A percentile compares a stretch with the other conserved stretches of the same genome.
phyloP scores from a whole-genome alignment of 1,140 invertebrate species.

The Andrena cerasifolii region DNA sequence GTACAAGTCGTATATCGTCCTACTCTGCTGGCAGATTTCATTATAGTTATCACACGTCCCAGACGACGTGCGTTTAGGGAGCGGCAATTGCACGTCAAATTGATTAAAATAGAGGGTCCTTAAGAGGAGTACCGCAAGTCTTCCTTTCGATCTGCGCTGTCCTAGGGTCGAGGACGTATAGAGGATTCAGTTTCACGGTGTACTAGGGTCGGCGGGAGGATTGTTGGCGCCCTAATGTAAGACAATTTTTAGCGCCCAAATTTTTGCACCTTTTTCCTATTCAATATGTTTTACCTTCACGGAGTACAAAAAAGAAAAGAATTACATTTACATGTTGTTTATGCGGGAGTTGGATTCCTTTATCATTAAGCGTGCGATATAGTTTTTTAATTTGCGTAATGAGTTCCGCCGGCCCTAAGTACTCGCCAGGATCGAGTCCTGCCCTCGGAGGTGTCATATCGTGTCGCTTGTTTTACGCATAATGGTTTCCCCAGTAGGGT shows the following conservation, averaged over 20 bases:
- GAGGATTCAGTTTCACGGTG: slow-evolving; percentile 10
- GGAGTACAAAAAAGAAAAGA: too few relatives aligned
- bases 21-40: slow-evolving; percentile 48
- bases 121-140: slow-evolving; percentile 50
- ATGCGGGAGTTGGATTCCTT: too few relatives aligned
- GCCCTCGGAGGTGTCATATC: background rate
- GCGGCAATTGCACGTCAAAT: background rate
- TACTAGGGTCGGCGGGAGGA: too few relatives aligned
- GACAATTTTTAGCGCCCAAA: too few relatives aligned
- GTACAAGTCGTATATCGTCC: slow-evolving; percentile 38
- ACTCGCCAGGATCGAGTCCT: background rate
- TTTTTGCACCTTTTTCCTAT: too few relatives aligned
- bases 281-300: too few relatives aligned
- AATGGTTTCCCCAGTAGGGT: slow-evolving; percentile 20
- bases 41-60: slow-evolving; percentile 20
- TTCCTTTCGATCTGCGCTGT: slow-evolving; percentile 54
- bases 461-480: slow-evolving; percentile 7
- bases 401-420: too few relatives aligned
- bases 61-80: background rate
- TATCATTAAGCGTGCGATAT: too few relatives aligned
- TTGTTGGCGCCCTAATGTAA: too few relatives aligned
- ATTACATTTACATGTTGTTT: too few relatives aligned
- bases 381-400: too few relatives aligned
- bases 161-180: slow-evolving; percentile 4
- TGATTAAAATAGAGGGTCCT: slow-evolving; percentile 5